Conservation (phyloP, 2,797 vertebrate species). For the Apogon talboti region DNA sequence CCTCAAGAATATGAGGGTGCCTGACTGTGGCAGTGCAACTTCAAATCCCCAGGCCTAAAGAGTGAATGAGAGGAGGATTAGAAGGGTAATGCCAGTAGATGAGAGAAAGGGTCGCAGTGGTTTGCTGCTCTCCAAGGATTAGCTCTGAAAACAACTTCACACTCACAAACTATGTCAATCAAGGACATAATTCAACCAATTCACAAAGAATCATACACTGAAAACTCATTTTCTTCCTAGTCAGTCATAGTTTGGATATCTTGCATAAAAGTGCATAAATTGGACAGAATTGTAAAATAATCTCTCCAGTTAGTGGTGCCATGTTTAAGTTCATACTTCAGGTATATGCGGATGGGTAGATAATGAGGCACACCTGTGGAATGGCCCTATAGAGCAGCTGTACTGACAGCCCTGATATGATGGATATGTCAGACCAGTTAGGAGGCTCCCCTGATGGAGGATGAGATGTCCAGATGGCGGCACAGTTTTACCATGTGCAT, state of each 20-base stretch:
- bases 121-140: constrained; percentile 81
- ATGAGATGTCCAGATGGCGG: constrained; percentile 67
- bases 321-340: constrained; percentile 2
- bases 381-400: constrained; percentile 23
- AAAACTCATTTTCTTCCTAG: background rate
- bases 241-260: constrained; percentile 2
- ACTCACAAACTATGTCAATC: constrained; percentile 72
- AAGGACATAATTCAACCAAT: constrained; percentile 51
- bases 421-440: constrained; percentile 43
- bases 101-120: constrained; percentile 70
- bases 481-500: constrained; percentile 49
- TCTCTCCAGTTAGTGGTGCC: background rate
- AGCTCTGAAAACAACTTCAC: constrained; percentile 78
- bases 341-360: background rate
- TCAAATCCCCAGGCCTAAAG: constrained; percentile 82
- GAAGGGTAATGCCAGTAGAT: constrained; percentile 86
- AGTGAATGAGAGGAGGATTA: constrained; percentile 87
- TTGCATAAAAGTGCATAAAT: background rate
- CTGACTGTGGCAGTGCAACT: constrained; percentile 70
- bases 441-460: constrained; percentile 41
- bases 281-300: constrained; percentile 1
- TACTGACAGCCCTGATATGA: constrained; percentile 20
- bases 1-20: constrained; percentile 57
- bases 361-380: constrained; percentile 69
- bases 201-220: constrained; percentile 19